Conservation (phyloP, 2,888 invertebrate species). For the Aphrophora alni region DNA sequence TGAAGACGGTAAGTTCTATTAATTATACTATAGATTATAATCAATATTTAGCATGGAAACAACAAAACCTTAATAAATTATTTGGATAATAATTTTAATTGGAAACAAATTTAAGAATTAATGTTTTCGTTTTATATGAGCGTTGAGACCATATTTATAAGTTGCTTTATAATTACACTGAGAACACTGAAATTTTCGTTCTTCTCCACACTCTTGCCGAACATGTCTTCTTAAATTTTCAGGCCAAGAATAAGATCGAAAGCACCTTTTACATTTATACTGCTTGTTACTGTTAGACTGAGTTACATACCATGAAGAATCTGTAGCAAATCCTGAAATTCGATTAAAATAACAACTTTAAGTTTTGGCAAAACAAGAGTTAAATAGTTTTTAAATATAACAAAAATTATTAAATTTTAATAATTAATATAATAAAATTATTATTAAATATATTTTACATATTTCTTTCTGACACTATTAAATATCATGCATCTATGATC, state of each 20-base stretch:
- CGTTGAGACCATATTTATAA: constrained; percentile 19
- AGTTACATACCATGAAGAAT: background rate
- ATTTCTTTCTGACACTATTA: too few relatives aligned
- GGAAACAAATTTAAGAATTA: background rate
- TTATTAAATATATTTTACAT: too few relatives aligned
- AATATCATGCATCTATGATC: too few relatives aligned
- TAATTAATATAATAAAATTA: too few relatives aligned
- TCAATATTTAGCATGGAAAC: too few relatives aligned
- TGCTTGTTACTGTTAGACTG: background rate
- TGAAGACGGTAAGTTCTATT: too few relatives aligned
- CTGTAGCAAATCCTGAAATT: background rate
- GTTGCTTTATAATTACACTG: constrained; percentile 28
- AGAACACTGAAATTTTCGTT: constrained; percentile 55
- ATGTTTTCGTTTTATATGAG: constrained; percentile 18
- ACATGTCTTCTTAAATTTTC: constrained; percentile 51
- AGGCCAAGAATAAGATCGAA: constrained; percentile 22
- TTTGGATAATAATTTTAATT: too few relatives aligned
- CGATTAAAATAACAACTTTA: background rate
- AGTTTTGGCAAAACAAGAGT: too few relatives aligned
- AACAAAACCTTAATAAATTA: too few relatives aligned
- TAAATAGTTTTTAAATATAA: too few relatives aligned
- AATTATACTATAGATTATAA: too few relatives aligned
- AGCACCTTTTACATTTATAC: background rate
- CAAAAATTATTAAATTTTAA: too few relatives aligned
- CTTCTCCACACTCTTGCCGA: constrained; percentile 57